Base-by-base conservation (phyloP, 2,888 invertebrate genomes). In the Crioceris asparagi region DNA sequence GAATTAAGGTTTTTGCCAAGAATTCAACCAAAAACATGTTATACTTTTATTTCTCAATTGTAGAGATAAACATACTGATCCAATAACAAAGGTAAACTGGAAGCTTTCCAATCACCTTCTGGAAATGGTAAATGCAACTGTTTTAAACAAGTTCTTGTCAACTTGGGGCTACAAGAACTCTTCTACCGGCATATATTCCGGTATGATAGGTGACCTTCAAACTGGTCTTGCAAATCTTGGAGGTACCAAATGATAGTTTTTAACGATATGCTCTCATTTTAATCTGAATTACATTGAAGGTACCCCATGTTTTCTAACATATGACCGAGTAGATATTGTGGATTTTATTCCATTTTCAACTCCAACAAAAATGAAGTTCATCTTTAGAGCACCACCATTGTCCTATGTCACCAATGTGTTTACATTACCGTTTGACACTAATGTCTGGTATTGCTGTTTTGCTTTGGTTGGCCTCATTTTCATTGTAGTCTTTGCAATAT, bases 331-430 rank as follows among this genome's bases (percentile, higher is more conserved):
- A 7, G 46, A 47, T 14, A 52, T 61, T 0, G 58, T 74, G 0
- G 74, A 75, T 48, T 75, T 72, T 53, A 64, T 75, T 7, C 69
- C 72, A 3, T 67, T 71, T 64, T 70, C 72, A 0, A 69, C 70
- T 0, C 62, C 67, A 8, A 71, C 74, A 0, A 62, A 63, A 0
- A 68, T 73, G 1, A 66, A 68, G 17, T 77, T 12, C 12, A 27
- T 27, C 11, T 12, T 27, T 15, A 32, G 32, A 11, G 74, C 75
- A 42, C 80, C 81, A 0, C 73, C 79, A 0, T 64, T 79, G 0
- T 74, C 80, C 0, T 70, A 73, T 37, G 68, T 79, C 4, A 69
- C 71, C 32, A 82, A 81, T 48, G 74, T 82, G 49, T 81, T 78
- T 58, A 63, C 71, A 0, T 57, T 79, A 2, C 79, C 81, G 0